phyloP scores from a whole-genome alignment of 1,140 invertebrate genomes.

The Diachasma alloeum region DNA sequence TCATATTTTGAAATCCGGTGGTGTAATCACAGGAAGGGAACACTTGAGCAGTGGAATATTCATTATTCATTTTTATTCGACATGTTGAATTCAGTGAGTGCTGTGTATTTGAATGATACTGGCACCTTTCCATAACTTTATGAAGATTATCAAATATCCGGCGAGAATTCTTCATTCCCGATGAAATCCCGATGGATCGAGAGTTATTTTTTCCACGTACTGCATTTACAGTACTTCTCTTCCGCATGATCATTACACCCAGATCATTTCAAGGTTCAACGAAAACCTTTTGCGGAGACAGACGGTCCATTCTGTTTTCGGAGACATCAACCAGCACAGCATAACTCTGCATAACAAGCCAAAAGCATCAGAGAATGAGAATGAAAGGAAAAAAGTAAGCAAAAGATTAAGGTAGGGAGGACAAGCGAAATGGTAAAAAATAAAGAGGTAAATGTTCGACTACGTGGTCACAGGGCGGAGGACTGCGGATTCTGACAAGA shows the following conservation, averaged over 20 bases:
- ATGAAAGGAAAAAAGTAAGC: constrained; percentile 18
- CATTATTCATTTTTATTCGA: too few species aligned
- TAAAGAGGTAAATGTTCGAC: constrained; percentile 2
- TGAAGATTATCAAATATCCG: neutral
- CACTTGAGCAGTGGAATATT: too few species aligned
- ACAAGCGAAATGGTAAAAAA: neutral
- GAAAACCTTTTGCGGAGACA: constrained; percentile 28
- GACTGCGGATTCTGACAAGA: neutral
- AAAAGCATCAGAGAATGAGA: constrained; percentile 27
- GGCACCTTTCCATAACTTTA: too few species aligned
- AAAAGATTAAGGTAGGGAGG: constrained; percentile 17
- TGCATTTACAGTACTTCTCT: neutral
- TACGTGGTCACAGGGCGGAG: neutral
- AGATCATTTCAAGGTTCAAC: constrained; percentile 19
- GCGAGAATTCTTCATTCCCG: neutral
- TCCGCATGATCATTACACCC: neutral
- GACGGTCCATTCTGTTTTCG: neutral
- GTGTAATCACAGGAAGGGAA: too few species aligned
- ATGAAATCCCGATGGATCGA: neutral
- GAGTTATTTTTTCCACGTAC: neutral
- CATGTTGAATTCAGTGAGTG: too few species aligned
- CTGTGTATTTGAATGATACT: too few species aligned
- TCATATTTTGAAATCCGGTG: too few species aligned
- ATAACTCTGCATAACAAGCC: constrained; percentile 47
- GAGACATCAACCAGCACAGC: constrained; percentile 29